These are phyloP conservation scores for Formica selysi DNA, from an alignment of 1,140 invertebrate species.

Conservation along the genomic window DNA sequence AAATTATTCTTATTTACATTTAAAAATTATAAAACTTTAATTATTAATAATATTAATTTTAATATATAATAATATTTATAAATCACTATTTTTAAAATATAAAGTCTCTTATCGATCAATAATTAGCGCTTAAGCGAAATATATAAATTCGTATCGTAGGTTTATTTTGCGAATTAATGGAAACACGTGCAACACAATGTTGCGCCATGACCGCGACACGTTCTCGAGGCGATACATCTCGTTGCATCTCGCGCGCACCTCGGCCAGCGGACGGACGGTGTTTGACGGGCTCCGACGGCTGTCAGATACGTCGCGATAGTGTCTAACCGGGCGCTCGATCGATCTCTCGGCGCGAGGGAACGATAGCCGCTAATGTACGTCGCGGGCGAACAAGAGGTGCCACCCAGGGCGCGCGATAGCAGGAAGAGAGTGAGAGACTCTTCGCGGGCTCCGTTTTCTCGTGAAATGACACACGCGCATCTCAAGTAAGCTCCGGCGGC, in stretches of 20 bases:
- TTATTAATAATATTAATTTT: no score
- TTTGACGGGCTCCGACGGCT: conserved; percentile 69
- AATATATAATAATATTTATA: no score
- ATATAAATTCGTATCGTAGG: neutral
- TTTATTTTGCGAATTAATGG: neutral
- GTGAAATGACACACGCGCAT: conserved; percentile 6
- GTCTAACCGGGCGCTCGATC: conserved; percentile 63
- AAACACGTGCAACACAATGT: conserved; percentile 22
- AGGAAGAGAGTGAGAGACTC: conserved; percentile 47
- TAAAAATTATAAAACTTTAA: no score
- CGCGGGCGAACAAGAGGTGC: conserved; percentile 72
- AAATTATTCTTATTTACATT: no score
- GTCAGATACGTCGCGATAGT: conserved; percentile 76
- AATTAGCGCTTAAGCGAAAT: neutral
- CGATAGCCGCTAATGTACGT: conserved; percentile 77
- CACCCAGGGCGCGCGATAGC: conserved; percentile 72
- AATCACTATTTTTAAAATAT: no score
- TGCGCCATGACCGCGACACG: neutral
- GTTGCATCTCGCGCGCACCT: neutral
- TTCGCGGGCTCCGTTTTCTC: conserved; percentile 47
- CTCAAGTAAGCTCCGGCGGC: conserved; percentile 14
- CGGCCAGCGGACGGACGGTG: conserved; percentile 61
- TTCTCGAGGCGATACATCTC: neutral
- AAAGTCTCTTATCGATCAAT: no score
- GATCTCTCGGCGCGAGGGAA: conserved; percentile 63